Evolutionary conservation across 2,113 vertebrate genomes (phyloP), one percentile per base, ranked within the genome.

Genomic region (Phasianus colchicus): DNA sequence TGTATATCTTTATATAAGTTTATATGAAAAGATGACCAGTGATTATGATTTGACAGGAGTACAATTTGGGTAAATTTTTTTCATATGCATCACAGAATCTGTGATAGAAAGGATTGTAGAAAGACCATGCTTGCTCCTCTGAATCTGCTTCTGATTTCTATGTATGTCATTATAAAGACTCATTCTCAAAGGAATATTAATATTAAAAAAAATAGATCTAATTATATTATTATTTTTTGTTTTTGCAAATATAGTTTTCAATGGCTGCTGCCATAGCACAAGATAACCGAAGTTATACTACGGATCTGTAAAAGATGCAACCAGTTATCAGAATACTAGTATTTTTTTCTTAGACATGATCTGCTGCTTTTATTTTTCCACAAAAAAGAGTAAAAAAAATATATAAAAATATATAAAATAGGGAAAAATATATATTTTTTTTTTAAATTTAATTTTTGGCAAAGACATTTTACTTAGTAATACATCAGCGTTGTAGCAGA

Each of bases 161-260:
- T 67, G 3, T 8, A 13, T 25, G 11, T 78, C 0, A 0, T 42
- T 52, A 66, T 10, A 5, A 78, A 67, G 25, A 57, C 9, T 34
- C 10, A 40, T 85, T 69, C 54, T 79, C 18, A 43, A 66, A 76
- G 2, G 17, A 80, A 75, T 70, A 54, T 6, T 61, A 21, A 6
- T 65, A 36, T 47, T 80, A 61, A 86, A 73, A 50, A 52, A 92
- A 32, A 55, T 30, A 4, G 8, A 72, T 55, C 6, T 82, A 61
- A 48, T 65, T 13, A 30, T 10, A 40, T 43, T 38, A 29, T 48
- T 60, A 75, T 40, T 24, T 16, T 16, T 3, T 0, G 2, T 19
- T 67, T 74, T 11, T 32, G 14, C 7, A 4, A 71, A 4, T 13
- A 52, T 17, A 29, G 11, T 48, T 72, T 89, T 80, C 24, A 52